Evolutionary conservation across 2,888 invertebrate genomes (phyloP).

Genomic region (Brachyopa scutellaris): DNA sequence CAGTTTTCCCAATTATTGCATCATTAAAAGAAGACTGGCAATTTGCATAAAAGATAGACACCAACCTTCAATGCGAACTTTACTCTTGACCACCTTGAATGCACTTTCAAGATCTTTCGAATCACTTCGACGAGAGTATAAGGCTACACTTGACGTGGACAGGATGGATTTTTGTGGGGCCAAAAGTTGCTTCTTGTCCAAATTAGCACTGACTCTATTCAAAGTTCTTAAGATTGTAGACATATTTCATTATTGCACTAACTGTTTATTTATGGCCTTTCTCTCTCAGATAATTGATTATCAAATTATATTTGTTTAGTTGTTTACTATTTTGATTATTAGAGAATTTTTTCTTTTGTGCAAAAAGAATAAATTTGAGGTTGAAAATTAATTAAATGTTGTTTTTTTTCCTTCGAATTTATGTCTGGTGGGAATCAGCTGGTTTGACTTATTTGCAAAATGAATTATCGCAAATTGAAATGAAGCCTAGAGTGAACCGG

Average conservation of each 20-base stretch:
- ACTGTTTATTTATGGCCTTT: conserved; percentile 1
- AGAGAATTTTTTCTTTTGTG: neutral
- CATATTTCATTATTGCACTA: conserved; percentile 63
- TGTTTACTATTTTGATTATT: neutral
- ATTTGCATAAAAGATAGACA: neutral
- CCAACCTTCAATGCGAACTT: conserved; percentile 76
- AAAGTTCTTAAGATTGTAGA: conserved; percentile 62
- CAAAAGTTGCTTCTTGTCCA: conserved; percentile 44
- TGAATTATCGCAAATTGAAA: conserved; percentile 27
- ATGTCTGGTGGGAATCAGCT: conserved; percentile 35
- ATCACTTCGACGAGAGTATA: conserved; percentile 76
- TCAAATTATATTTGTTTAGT: neutral
- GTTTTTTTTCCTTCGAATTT: neutral
- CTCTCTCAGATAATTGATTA: neutral
- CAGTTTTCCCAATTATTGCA: conserved; percentile 49
- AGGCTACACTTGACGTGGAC: conserved; percentile 33
- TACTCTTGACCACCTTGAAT: conserved; percentile 77
- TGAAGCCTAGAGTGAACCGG: neutral
- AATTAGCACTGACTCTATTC: conserved; percentile 36
- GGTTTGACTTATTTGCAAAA: conserved; percentile 40
- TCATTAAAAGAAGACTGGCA: conserved; percentile 14
- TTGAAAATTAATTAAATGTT: conserved; percentile 10
- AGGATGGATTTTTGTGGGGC: conserved; percentile 2
- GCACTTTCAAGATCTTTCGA: conserved; percentile 76
- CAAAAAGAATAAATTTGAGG: neutral